Conservation (phyloP, 1,140 invertebrate genomes). For the Sipha flava region DNA sequence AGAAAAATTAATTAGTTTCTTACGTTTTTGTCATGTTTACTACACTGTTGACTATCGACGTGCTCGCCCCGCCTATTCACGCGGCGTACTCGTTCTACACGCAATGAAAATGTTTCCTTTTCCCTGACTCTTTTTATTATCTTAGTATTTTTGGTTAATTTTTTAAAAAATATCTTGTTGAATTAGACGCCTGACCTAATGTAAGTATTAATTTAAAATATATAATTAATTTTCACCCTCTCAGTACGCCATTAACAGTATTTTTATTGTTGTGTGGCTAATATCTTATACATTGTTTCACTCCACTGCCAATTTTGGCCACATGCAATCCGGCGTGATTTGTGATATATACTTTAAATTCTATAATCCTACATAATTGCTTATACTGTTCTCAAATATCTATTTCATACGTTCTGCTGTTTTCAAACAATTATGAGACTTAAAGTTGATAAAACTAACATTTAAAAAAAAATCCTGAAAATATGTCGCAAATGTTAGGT, state of each 20-base stretch:
- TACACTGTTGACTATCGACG: background rate
- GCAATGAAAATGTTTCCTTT: background rate
- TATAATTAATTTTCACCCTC: background rate
- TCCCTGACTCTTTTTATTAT: background rate
- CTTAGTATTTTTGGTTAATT: background rate
- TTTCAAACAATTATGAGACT: too few species aligned
- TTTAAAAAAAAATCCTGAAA: background rate
- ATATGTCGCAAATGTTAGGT: background rate
- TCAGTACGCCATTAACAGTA: background rate
- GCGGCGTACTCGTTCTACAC: background rate
- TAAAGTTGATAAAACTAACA: too few species aligned
- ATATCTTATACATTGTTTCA: background rate
- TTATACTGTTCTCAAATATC: background rate
- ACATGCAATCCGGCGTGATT: background rate
- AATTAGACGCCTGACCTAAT: background rate
- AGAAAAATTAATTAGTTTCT: too few species aligned
- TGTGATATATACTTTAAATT: too few species aligned
- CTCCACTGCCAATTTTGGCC: background rate
- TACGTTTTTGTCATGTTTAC: background rate
- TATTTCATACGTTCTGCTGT: background rate
- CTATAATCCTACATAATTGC: too few species aligned
- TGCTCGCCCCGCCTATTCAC: slow-evolving; percentile 7
- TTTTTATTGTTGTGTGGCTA: background rate
- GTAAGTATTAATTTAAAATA: background rate
- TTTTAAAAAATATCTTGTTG: background rate